Evolutionary conservation across 2,113 vertebrate species (phyloP), one percentile per base, ranked within the genome.

Genomic region (Haemorhous mexicanus): DNA sequence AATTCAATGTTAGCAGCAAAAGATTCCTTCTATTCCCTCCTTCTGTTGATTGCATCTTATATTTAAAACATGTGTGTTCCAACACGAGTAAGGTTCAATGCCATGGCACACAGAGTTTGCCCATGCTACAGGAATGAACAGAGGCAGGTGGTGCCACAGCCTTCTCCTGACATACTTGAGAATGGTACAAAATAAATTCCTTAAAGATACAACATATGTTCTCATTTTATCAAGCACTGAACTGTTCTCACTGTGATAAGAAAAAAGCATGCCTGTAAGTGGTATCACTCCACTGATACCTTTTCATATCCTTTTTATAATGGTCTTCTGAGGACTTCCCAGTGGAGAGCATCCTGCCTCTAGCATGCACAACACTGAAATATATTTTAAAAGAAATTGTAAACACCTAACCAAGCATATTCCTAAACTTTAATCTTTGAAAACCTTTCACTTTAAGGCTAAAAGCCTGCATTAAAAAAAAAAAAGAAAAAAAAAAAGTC

Each of bases 401-500:
- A 91, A 97, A 95, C 84, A 93, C 56, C 94, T 86, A 92, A 94
- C 91, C 81, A 94, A 89, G 97, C 75, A 96, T 23, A 85, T 50
- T 88, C 79, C 87, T 95, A 92, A 96, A 94, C 72, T 94, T 94
- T 39, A 90, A 88, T 67, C 64, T 92, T 78, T 74, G 67, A 37
- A 90, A 89, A 80, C 22, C 62, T 81, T 96, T 86, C 12, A 52
- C 70, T 67, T 49, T 53, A 43, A 43, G 41, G 64, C 87, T 94
- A 95, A 93, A 96, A 96, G 73, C 6, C 39, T 86, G 58, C 70
- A 56, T 56, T 91, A 4, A 43, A 55, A 52, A 33, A 28, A 23
- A 11, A 37, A n/a, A 23, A 22, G 10, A 9, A 7, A 20, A 41
- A 41, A 41, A 43, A 43, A 16, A 43, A 43, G 41, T 41, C 41